These are phyloP conservation scores for Papilio xuthus DNA, from an alignment of 1,140 invertebrate species.

Conservation along the genomic window DNA sequence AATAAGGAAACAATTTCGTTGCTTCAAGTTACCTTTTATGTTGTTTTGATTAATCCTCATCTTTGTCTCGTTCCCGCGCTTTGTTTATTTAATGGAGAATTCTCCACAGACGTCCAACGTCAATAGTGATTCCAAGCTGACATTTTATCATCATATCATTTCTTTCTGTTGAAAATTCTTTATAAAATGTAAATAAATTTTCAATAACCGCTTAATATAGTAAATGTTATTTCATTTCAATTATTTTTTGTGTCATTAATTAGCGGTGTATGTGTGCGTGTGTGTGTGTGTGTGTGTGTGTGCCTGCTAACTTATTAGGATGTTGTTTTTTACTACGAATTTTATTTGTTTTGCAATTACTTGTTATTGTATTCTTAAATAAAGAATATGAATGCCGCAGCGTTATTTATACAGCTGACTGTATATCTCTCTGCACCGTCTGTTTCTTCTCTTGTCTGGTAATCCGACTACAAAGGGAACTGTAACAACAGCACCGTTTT, in stretches of 20 bases:
- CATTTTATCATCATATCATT: background rate
- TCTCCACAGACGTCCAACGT: background rate
- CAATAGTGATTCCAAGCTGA: background rate
- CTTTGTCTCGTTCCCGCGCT: background rate
- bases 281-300: too few species aligned
- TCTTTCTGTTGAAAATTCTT: background rate
- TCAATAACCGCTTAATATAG: background rate
- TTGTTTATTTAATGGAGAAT: background rate
- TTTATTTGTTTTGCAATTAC: too few species aligned
- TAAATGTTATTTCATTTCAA: background rate
- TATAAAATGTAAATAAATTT: background rate
- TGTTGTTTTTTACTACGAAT: too few species aligned
- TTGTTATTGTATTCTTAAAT: too few species aligned
- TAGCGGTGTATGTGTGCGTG: too few species aligned
- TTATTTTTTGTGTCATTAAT: too few species aligned
- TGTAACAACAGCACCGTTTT: background rate
- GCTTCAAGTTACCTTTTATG: slow-evolving; percentile 8
- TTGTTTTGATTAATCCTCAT: slow-evolving; percentile 11
- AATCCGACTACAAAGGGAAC: background rate
- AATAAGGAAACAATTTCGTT: slow-evolving; percentile 22
- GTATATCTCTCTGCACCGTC: too few species aligned
- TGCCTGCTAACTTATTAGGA: too few species aligned
- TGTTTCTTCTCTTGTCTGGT: background rate
- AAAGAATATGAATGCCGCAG: too few species aligned
- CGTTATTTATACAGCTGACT: too few species aligned